Evolutionary conservation across 2,888 invertebrate genomes (phyloP).

Genomic region (Lasiommata megera): DNA sequence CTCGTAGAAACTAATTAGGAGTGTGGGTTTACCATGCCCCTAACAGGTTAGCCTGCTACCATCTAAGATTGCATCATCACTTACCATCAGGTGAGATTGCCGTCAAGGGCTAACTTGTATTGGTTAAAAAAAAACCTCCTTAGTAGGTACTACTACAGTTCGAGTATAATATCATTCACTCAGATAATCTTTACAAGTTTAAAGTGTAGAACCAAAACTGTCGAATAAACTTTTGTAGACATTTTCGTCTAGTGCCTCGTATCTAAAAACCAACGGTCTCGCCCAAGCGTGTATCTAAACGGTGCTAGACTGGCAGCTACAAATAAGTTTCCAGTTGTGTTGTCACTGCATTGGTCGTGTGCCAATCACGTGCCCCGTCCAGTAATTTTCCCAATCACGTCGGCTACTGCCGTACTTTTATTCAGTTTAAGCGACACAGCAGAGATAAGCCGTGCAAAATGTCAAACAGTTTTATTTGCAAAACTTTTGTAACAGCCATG

Average conservation of each 20-base stretch:
- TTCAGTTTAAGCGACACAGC: constrained; percentile 34
- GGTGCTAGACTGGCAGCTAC: constrained; percentile 18
- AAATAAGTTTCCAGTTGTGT: constrained; percentile 31
- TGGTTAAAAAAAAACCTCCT: too few relatives aligned
- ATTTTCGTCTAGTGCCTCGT: constrained; percentile 18
- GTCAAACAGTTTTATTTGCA: constrained; percentile 3
- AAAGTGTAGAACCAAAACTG: constrained; percentile 6
- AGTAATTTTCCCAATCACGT: constrained; percentile 46
- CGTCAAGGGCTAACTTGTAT: too few relatives aligned
- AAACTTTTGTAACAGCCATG: not conserved
- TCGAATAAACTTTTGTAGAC: constrained; percentile 20
- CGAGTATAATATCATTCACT: too few relatives aligned
- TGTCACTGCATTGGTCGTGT: constrained; percentile 43
- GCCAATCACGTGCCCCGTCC: constrained; percentile 44
- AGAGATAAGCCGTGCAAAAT: constrained; percentile 17
- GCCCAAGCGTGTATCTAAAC: constrained; percentile 22
- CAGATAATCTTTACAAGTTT: not conserved
- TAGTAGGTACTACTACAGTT: too few relatives aligned
- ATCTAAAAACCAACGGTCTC: constrained; percentile 16
- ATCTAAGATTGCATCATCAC: too few relatives aligned
- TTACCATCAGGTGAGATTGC: too few relatives aligned
- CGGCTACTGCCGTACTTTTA: constrained; percentile 39
- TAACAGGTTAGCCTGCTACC: too few relatives aligned
- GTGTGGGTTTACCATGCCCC: too few relatives aligned
- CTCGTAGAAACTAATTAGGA: too few relatives aligned